Conservation (phyloP, 2,113 vertebrate genomes). For the rat (Rattus norvegicus) region DNA sequence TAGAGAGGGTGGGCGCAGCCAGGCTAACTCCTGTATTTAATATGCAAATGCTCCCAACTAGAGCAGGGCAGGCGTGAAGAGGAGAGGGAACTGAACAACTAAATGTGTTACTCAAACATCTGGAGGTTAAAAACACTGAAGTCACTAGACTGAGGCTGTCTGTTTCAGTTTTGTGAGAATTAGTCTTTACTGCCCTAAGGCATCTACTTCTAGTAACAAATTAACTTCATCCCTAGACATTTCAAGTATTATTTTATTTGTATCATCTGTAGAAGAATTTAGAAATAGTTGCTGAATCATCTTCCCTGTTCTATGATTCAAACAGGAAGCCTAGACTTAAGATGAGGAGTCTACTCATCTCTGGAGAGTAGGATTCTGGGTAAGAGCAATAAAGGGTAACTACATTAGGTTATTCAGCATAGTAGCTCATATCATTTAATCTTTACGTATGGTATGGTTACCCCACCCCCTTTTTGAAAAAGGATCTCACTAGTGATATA, state of each 20-base stretch:
- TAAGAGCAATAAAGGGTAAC: neutral
- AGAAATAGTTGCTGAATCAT: neutral
- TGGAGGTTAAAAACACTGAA: neutral
- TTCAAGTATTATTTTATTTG: neutral
- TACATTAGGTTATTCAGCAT: slow-evolving; percentile 21
- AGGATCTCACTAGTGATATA: neutral
- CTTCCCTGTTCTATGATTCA: slow-evolving; percentile 9
- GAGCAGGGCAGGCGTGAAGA: neutral
- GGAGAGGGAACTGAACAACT: neutral
- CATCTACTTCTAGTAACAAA: neutral
- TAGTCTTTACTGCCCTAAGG: neutral
- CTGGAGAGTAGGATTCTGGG: neutral
- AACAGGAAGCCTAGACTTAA: neutral
- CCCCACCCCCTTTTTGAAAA: neutral
- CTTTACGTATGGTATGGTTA: neutral
- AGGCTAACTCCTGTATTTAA: neutral
- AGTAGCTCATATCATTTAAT: neutral
- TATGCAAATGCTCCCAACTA: neutral
- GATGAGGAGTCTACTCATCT: neutral
- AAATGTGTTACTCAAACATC: slow-evolving; percentile 10
- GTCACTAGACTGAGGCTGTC: neutral
- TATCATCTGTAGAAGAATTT: neutral
- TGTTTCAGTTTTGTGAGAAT: neutral
- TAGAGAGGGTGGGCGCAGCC: neutral
- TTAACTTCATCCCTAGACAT: neutral